Evolutionary conservation across 1,140 invertebrate species (phyloP).

Genomic region (Zeugodacus cucurbitae): DNA sequence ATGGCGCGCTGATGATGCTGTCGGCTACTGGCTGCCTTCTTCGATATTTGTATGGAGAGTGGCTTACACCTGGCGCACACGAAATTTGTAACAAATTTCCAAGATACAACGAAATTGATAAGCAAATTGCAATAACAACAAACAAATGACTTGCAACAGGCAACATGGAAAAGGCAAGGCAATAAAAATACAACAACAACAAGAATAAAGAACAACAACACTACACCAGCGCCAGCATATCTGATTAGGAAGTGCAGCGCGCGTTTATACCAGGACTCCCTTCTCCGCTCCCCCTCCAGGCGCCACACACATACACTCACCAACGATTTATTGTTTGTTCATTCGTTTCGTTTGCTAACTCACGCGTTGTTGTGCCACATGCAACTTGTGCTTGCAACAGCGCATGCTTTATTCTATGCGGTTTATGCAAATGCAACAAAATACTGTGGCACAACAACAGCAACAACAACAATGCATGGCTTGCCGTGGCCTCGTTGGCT

Average conservation of each 20-base stretch:
- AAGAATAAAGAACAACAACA: background rate
- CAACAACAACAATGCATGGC: background rate
- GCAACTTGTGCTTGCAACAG: slow-evolving; percentile 20
- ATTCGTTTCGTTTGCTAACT: slow-evolving; percentile 5
- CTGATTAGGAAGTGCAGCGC: slow-evolving; percentile 19
- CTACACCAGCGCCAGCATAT: background rate
- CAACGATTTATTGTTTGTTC: slow-evolving; percentile 23
- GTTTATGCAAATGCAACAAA: slow-evolving; percentile 30
- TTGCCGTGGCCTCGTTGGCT: background rate
- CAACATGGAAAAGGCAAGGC: background rate
- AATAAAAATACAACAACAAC: background rate
- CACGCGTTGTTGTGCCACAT: background rate
- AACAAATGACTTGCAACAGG: background rate
- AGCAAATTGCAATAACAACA: slow-evolving; percentile 12
- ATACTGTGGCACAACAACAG: background rate
- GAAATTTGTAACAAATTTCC: slow-evolving; percentile 35
- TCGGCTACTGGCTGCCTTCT: background rate
- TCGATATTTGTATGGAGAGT: no score
- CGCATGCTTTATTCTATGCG: background rate
- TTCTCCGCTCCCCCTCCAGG: background rate
- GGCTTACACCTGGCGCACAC: slow-evolving; percentile 9
- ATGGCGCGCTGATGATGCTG: slow-evolving; percentile 12
- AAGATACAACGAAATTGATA: slow-evolving; percentile 36
- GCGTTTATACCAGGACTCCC: background rate
- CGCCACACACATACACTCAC: background rate